Conservation (phyloP, 2,113 vertebrate genomes). For the Erythrolamprus reginae region DNA sequence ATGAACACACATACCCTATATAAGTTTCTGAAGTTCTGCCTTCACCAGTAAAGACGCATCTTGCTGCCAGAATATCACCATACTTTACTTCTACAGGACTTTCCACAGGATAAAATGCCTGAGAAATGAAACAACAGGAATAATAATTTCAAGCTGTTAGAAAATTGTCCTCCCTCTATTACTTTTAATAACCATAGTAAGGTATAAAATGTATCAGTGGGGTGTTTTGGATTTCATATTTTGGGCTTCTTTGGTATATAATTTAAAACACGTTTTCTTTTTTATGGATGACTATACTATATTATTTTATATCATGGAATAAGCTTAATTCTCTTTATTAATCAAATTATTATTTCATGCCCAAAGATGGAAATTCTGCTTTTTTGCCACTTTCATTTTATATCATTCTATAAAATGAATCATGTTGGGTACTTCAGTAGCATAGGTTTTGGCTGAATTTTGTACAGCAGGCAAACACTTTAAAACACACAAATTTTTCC, state of each 20-base stretch:
- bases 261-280: neutral
- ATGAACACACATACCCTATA: conserved; percentile 81
- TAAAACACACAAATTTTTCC: neutral
- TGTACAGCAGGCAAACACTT: neutral
- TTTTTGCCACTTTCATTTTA: neutral
- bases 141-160: neutral
- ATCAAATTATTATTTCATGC: neutral
- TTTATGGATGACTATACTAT: neutral
- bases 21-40: conserved; percentile 81
- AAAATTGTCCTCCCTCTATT: neutral
- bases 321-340: neutral
- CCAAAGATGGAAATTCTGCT: neutral
- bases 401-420: neutral
- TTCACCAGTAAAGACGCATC: conserved; percentile 92
- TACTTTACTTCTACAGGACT: conserved; percentile 76
- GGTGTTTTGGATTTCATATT: neutral
- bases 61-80: conserved; percentile 85
- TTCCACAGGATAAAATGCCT: conserved; percentile 91
- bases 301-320: neutral
- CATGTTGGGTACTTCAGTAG: neutral
- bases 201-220: neutral
- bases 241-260: neutral
- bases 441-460: neutral
- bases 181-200: neutral
- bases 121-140: conserved; percentile 30